A percentile compares a stretch with the other conserved stretches of the same genome.
These are phyloP conservation scores for Drosophila kuntzei DNA, from an alignment of 2,888 invertebrate genomes.

Conservation along the genomic window DNA sequence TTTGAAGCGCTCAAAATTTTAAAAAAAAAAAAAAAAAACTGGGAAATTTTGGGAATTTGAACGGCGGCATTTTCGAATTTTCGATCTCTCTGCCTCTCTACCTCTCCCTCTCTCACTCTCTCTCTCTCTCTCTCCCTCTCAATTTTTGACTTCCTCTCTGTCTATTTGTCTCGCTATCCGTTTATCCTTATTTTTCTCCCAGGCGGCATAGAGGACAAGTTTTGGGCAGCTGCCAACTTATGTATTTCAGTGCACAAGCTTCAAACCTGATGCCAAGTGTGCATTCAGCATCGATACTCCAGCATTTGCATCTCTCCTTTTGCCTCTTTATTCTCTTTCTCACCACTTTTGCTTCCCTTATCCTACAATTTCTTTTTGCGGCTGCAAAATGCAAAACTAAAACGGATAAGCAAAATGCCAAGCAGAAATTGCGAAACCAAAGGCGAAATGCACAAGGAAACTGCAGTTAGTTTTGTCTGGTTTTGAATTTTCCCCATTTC, in stretches of 20 bases:
- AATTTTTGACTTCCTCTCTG: not conserved
- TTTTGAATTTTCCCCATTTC: conserved; percentile 7
- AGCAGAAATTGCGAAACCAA: conserved; percentile 32
- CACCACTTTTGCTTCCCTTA: not conserved
- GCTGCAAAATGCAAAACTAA: conserved; percentile 41
- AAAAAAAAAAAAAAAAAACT: not conserved
- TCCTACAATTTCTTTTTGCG: not conserved
- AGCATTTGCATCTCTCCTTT: conserved; percentile 6
- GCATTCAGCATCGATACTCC: conserved; percentile 16
- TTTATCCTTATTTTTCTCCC: not conserved
- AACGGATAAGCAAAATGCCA: conserved; percentile 38
- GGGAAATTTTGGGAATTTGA: conserved; percentile 8
- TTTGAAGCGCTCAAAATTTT: too few species aligned
- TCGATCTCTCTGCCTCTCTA: not conserved
- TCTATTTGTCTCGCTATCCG: not conserved
- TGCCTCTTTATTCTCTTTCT: not conserved
- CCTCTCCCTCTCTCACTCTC: not conserved
- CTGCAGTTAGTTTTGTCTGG: conserved; percentile 60
- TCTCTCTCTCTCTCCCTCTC: not conserved
- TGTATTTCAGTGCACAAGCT: conserved; percentile 6
- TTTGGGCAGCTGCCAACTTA: conserved; percentile 26
- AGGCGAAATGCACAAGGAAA: conserved; percentile 46
- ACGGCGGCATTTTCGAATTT: not conserved
- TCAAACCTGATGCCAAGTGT: conserved; percentile 2
- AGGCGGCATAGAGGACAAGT: not conserved